Percentiles rank a stretch among this genome's conserved stretches.
phyloP scores from a whole-genome alignment of 2,113 vertebrate species.

The Arothron firmamentum region DNA sequence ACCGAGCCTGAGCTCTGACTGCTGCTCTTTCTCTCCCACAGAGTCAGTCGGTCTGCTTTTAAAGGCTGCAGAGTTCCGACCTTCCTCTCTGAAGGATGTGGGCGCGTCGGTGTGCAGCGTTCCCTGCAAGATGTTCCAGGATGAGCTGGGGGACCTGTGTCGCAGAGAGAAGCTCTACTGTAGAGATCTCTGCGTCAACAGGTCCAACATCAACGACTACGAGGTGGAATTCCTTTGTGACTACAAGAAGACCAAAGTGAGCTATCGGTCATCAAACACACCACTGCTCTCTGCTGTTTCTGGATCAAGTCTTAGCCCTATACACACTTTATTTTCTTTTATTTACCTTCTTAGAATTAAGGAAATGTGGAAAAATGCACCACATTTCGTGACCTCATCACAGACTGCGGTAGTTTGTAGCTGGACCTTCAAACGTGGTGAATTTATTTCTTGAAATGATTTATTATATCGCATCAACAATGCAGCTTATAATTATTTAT shows the following conservation, averaged over 20 bases:
- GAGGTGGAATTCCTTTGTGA: constrained; percentile 88
- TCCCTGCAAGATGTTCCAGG: constrained; percentile 75
- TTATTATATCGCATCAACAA: too few relatives aligned
- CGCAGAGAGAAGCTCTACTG: constrained; percentile 74
- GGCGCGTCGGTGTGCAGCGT: constrained; percentile 71
- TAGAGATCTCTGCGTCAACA: constrained; percentile 72
- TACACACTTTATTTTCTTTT: too few relatives aligned
- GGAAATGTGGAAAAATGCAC: too few relatives aligned
- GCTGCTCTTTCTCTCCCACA: not conserved
- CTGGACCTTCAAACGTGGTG: too few relatives aligned
- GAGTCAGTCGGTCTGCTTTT: too few relatives aligned
- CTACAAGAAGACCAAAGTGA: constrained; percentile 79
- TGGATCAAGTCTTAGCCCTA: too few relatives aligned
- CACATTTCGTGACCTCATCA: too few relatives aligned
- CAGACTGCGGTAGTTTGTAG: too few relatives aligned
- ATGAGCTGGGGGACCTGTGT: constrained; percentile 78
- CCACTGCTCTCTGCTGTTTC: not conserved
- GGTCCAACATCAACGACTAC: constrained; percentile 77
- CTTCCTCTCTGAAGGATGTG: not conserved
- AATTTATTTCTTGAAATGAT: too few relatives aligned
- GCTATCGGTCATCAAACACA: not conserved
- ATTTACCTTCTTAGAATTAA: too few relatives aligned
- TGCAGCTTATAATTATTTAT: too few relatives aligned
- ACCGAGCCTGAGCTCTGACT: too few relatives aligned
- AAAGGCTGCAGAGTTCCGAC: not conserved